A percentile compares a stretch with the other conserved stretches of the same genome.
phyloP scores from a whole-genome alignment of 2,113 vertebrate species.

The Danio rerio region DNA sequence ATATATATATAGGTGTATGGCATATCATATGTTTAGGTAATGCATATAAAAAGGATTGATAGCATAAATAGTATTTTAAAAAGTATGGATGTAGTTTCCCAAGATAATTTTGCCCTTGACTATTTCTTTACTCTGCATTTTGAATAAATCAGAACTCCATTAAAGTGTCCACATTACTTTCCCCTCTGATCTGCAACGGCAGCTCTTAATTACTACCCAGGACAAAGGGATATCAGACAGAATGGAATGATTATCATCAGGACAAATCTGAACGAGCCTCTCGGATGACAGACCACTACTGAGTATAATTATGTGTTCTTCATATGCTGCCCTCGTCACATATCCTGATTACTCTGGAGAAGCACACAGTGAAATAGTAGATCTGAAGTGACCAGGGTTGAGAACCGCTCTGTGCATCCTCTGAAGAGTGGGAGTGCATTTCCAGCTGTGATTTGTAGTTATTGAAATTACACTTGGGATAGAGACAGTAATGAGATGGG shows the following conservation, averaged over 20 bases:
- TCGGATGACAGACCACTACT: conserved; percentile 62
- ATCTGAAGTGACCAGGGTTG: background rate
- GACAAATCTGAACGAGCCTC: conserved; percentile 50
- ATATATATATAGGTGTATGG: too few relatives aligned
- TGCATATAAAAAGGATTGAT: too few relatives aligned
- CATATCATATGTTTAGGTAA: too few relatives aligned
- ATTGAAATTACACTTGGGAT: background rate
- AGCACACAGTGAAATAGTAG: conserved; percentile 51
- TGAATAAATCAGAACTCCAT: conserved; percentile 28
- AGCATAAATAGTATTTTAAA: too few relatives aligned
- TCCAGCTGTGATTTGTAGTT: background rate
- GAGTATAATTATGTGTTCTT: conserved; percentile 12
- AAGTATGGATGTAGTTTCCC: background rate
- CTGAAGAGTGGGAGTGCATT: background rate
- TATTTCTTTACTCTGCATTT: background rate
- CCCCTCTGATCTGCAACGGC: background rate
- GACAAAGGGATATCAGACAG: conserved; percentile 13
- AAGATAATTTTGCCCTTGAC: background rate
- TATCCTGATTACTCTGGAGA: conserved; percentile 69
- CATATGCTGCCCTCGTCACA: conserved; percentile 65
- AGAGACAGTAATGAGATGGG: background rate
- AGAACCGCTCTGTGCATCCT: background rate
- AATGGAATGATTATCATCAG: conserved; percentile 14
- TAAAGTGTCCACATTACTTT: conserved; percentile 26
- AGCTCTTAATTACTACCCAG: conserved; percentile 25